Base-by-base conservation (phyloP, 2,888 invertebrate genomes). In the Catocala nupta region DNA sequence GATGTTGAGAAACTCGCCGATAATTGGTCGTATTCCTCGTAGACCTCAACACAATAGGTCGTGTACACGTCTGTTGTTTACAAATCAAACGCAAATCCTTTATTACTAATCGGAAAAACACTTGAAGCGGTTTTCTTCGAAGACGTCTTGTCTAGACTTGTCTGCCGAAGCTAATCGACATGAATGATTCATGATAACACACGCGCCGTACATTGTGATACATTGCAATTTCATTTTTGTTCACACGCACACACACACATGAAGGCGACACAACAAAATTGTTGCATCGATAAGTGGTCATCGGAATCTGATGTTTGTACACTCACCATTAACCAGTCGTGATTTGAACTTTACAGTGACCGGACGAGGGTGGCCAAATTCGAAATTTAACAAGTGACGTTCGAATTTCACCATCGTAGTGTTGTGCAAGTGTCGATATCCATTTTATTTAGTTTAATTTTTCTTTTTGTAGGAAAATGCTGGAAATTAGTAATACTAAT, bases 381-480 rank as follows among this genome's bases (percentile, higher is more conserved):
- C 83, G 90, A 92, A 90, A 90, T 91, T 75, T 70, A 75, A 80
- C 80, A 68, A 85, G 85, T 87, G 87, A 86, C 85, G 77, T 76
- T 84, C 78, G 76, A 78, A 81, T 81, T 78, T 80, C 79, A 75
- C 80, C 73, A 76, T 80, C 65, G 54, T 82, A 90, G 92, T 93
- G 91, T 81, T 87, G 93, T 93, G 92, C 82, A 73, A 88, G 90
- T 90, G 89, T 87, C 81, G 81, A 82, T 87, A 78, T 82, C 9
- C 80, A 78, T 85, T 89, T 90, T 87, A 86, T 88, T 86, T 83
- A 74, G 75, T 68, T 67, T 86, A 89, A 83, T 90, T 92, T 92
- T 92, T 89, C 92, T 91, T 93, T 92, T 93, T 91, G 90, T 94
- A 94, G 94, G 94, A 93, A 91, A 93, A 91, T 87, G 93, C 92